These are phyloP conservation scores for Lathronympha strigana DNA, from an alignment of 2,888 invertebrate species.

Conservation along the genomic window DNA sequence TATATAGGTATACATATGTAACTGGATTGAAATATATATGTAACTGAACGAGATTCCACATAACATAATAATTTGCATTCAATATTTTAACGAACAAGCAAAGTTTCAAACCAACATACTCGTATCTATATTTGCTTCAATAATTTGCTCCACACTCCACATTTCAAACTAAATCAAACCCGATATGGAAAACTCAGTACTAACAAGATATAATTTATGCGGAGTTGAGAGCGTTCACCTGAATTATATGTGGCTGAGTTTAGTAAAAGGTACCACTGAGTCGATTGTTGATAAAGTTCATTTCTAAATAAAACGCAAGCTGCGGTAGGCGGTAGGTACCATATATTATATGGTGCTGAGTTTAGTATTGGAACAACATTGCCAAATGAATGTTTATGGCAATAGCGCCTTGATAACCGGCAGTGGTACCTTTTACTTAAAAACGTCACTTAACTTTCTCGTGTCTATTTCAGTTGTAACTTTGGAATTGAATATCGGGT, in stretches of 20 bases:
- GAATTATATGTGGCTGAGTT: slow-evolving; percentile 15
- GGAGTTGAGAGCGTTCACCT: slow-evolving; percentile 25
- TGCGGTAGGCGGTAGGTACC: no score
- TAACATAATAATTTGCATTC: slow-evolving; percentile 1
- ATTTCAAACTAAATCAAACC: slow-evolving; percentile 28
- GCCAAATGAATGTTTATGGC: no score
- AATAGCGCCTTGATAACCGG: no score
- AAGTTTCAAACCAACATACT: slow-evolving; percentile 18
- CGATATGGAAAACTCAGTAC: slow-evolving; percentile 35
- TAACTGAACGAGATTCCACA: neutral
- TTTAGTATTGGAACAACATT: no score
- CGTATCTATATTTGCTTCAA: slow-evolving; percentile 18
- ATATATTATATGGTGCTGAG: no score
- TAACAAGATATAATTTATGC: slow-evolving; percentile 41
- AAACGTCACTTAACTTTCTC: no score
- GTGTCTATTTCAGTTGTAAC: no score
- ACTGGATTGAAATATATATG: neutral
- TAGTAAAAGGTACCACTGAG: no score
- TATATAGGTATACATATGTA: no score
- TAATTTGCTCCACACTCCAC: slow-evolving; percentile 12
- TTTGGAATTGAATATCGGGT: slow-evolving; percentile 3
- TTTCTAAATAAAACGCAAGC: no score
- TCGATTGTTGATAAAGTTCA: no score
- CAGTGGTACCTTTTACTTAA: no score
- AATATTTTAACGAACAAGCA: slow-evolving; percentile 14